Conservation (phyloP, 2,113 vertebrate species). For the Halcyon senegalensis region DNA sequence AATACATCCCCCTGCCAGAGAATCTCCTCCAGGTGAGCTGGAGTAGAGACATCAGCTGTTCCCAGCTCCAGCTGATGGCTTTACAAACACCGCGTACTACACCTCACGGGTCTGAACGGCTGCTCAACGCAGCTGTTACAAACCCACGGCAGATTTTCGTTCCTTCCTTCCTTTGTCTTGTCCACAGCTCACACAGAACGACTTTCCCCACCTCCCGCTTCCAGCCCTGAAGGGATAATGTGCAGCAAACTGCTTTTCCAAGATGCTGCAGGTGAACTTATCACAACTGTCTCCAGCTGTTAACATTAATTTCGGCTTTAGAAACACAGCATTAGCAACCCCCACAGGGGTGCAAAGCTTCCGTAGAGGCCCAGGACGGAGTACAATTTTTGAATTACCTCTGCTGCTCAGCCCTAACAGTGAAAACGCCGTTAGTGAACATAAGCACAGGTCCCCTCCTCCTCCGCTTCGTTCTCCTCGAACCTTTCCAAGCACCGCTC, state of each 20-base stretch:
- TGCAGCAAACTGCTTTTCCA: not conserved
- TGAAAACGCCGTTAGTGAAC: not conserved
- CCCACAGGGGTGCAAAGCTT: not conserved
- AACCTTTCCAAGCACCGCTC: not conserved
- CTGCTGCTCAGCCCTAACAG: not conserved
- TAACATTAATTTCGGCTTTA: not conserved
- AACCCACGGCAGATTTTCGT: not conserved
- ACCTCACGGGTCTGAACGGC: not conserved
- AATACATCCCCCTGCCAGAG: not conserved
- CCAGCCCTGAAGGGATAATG: not conserved
- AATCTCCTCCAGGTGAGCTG: not conserved
- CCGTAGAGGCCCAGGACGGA: not conserved
- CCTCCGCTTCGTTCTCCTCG: too few relatives aligned
- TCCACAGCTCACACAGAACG: not conserved
- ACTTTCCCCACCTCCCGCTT: not conserved
- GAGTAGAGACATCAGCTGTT: not conserved
- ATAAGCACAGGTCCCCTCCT: not conserved
- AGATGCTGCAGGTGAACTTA: not conserved
- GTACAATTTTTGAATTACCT: not conserved
- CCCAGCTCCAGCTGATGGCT: not conserved
- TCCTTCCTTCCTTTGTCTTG: conserved; percentile 26
- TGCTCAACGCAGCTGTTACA: not conserved
- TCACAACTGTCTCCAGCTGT: not conserved
- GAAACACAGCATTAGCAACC: not conserved
- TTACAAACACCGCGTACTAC: not conserved